These are phyloP conservation scores for Nasonia giraulti DNA, from an alignment of 1,140 invertebrate species.

Conservation along the genomic window DNA sequence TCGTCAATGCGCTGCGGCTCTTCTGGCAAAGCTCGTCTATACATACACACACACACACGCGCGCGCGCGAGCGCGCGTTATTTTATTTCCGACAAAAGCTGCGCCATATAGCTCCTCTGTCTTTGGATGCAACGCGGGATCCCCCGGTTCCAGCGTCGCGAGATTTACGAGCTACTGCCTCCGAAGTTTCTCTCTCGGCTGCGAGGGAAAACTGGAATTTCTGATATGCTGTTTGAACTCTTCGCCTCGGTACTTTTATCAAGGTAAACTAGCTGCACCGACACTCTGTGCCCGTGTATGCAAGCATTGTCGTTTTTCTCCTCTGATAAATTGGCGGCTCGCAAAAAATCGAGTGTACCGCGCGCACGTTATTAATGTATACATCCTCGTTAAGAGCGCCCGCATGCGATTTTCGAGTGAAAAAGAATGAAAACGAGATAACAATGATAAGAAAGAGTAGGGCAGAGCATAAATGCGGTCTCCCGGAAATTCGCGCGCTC, in stretches of 20 bases:
- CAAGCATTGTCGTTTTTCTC: conserved; percentile 20
- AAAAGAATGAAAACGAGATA: too few relatives aligned
- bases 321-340: background rate
- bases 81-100: conserved; percentile 40
- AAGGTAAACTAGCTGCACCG: conserved; percentile 39
- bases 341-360: too few relatives aligned
- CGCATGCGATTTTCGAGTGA: too few relatives aligned
- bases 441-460: too few relatives aligned
- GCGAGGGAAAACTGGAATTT: conserved; percentile 49
- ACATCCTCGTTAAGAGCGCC: too few relatives aligned
- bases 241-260: conserved; percentile 37
- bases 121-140: background rate
- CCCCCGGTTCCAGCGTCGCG: background rate
- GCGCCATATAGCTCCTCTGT: background rate
- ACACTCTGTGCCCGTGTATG: background rate
- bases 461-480: too few relatives aligned
- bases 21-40: background rate
- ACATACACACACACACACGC: background rate
- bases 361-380: too few relatives aligned
- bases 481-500: too few relatives aligned
- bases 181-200: conserved; percentile 39
- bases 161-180: conserved; percentile 40
- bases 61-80: background rate
- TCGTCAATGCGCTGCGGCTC: conserved; percentile 15
- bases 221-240: conserved; percentile 44